Base-by-base conservation (phyloP, 2,888 invertebrate genomes). In the Lydus trimaculatus region DNA sequence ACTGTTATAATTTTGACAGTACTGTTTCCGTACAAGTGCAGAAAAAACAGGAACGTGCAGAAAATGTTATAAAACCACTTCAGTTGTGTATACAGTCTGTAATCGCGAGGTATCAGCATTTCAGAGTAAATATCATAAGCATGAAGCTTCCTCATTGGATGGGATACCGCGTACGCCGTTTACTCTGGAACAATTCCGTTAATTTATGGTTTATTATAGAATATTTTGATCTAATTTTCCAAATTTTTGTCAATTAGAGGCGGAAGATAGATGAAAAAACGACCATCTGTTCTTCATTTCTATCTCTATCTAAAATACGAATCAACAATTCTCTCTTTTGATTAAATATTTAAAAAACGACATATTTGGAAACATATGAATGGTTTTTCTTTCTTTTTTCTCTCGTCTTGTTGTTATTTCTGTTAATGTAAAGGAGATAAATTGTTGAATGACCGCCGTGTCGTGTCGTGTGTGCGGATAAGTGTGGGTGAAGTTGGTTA, bases 401-500 rank as follows among this genome's bases (percentile, higher is more conserved):
- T 0, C 9, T 48, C 0, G 9, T 20, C 11, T 43, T 36, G 8
- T 43, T 17, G 13, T 36, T 36, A 36, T 43, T 43, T 4, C n/a
- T 43, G 43, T 43, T 48, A 48, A 48, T 48, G 48, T 48, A 48
- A 8, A 20, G 8, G 48, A 48, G 48, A 48, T 48, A 48, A 48
- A 48, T 48, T 48, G 48, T 48, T 48, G 48, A 48, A 48, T 48
- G 48, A 48, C 48, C 48, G 48, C 9, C 48, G 48, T 48, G 20
- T 48, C 17, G 43, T 48, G 43, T 48, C 20, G 48, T 48, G 11
- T 48, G 20, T 48, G 48, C 48, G 48, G 48, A 48, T 48, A 48
- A 48, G 48, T 48, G 48, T 48, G 48, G 48, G 48, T 48, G 48
- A 48, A 48, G 48, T 48, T 48, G 48, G 48, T 48, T 48, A 48